Conservation (phyloP, 2,113 vertebrate genomes). For the Triplophysa tibetana region DNA sequence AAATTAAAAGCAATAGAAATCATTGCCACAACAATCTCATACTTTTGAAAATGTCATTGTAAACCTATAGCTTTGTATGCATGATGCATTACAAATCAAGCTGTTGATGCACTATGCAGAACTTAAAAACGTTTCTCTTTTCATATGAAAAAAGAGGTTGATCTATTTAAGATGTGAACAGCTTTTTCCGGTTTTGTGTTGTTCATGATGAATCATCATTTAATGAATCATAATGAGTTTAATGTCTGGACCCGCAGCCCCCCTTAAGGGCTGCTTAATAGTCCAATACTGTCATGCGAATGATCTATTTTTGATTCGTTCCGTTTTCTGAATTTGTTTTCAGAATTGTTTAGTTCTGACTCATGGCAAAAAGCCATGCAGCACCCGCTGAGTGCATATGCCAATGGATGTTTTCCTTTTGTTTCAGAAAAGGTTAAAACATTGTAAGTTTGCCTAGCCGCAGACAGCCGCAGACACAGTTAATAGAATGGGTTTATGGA, state of each 20-base stretch:
- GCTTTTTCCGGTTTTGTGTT: background rate
- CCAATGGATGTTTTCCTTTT: background rate
- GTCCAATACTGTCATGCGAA: background rate
- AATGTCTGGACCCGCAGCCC: conserved; percentile 28
- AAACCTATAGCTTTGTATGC: background rate
- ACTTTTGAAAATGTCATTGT: background rate
- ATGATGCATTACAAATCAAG: background rate
- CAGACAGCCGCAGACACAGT: background rate
- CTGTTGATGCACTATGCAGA: conserved; percentile 17
- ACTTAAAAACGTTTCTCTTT: background rate
- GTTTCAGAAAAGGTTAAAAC: conserved; percentile 24
- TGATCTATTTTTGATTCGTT: background rate
- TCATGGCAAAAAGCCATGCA: background rate
- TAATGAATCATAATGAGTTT: conserved; percentile 32
- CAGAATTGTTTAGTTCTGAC: background rate
- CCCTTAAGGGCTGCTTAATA: conserved; percentile 15
- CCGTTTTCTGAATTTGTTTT: background rate
- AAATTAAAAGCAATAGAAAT: background rate
- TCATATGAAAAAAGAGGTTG: conserved; percentile 26
- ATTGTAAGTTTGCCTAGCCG: conserved; percentile 24
- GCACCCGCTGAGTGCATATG: conserved; percentile 18
- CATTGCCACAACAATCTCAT: background rate
- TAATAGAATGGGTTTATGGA: background rate
- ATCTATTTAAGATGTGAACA: conserved; percentile 20
- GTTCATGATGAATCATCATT: conserved; percentile 37